These are phyloP conservation scores for Geopemphigus sp. DNA, from an alignment of 1,140 invertebrate species.

Conservation along the genomic window DNA sequence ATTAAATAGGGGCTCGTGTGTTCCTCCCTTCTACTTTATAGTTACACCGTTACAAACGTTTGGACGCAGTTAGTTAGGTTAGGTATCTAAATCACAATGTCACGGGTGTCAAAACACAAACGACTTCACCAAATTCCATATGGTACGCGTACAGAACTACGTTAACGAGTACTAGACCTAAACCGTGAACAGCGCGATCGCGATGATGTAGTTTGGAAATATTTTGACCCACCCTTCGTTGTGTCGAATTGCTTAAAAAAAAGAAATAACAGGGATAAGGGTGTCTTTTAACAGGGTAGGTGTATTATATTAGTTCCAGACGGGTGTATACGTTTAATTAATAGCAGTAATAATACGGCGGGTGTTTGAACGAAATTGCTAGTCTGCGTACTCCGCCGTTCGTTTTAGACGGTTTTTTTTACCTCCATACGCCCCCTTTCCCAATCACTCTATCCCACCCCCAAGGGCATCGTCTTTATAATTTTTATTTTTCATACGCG, in stretches of 20 bases:
- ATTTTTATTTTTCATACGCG: too few species aligned
- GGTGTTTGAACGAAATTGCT: background rate
- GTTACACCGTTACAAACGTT: too few species aligned
- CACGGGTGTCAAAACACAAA: too few species aligned
- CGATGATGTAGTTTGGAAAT: conserved; percentile 7
- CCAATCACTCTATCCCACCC: too few species aligned
- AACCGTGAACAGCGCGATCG: background rate
- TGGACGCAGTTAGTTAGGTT: too few species aligned
- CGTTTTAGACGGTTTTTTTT: background rate
- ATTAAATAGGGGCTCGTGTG: too few species aligned
- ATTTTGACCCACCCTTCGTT: background rate
- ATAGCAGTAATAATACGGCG: conserved; percentile 10
- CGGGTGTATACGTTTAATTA: conserved; percentile 3
- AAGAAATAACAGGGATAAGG: background rate
- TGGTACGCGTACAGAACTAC: background rate
- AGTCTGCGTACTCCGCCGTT: background rate
- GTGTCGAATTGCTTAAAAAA: conserved; percentile 25
- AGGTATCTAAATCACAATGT: too few species aligned
- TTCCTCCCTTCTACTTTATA: too few species aligned
- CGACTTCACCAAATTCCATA: too few species aligned
- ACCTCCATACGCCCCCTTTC: background rate
- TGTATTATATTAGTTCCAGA: background rate
- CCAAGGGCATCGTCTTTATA: too few species aligned
- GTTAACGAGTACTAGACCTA: background rate
- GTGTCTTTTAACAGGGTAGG: background rate